These are phyloP conservation scores for Caenorhabditis drosophilae DNA, from an alignment of 2,888 invertebrate genomes.

Conservation along the genomic window DNA sequence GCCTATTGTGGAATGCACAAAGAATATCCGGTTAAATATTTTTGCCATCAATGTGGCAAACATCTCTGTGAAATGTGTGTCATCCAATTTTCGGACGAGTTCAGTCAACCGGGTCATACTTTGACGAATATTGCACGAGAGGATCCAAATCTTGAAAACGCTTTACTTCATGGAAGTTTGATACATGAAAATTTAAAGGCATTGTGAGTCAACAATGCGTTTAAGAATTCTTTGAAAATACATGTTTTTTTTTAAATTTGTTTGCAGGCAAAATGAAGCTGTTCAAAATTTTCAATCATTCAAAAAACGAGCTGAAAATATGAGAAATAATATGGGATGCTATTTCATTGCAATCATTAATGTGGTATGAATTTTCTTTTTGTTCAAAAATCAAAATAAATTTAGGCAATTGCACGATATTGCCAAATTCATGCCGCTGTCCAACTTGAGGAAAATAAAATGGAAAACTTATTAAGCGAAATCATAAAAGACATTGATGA, in stretches of 20 bases:
- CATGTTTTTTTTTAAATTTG: neutral
- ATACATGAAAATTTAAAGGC: neutral
- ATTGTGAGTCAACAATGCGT: neutral
- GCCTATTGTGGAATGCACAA: neutral
- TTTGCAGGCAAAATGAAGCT: neutral
- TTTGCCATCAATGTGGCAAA: slow-evolving; percentile 2
- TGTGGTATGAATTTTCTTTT: too few species aligned
- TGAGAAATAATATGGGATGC: neutral
- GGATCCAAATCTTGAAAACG: neutral
- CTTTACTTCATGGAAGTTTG: neutral
- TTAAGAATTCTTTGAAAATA: neutral
- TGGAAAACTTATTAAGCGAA: neutral
- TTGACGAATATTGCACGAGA: neutral
- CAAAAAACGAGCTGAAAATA: neutral
- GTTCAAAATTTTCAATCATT: too few species aligned
- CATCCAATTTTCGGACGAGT: neutral
- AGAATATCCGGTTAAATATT: neutral
- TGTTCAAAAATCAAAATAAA: too few species aligned
- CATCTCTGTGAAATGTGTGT: neutral
- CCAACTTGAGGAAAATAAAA: neutral
- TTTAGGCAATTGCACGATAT: neutral
- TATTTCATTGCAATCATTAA: slow-evolving; percentile 2
- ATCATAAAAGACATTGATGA: neutral
- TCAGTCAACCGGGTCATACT: neutral
- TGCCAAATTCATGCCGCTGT: neutral